These are phyloP conservation scores for Chrysogorgia sp. DNA, from an alignment of 92 coral and sea anemone species.

Conservation along the genomic window DNA sequence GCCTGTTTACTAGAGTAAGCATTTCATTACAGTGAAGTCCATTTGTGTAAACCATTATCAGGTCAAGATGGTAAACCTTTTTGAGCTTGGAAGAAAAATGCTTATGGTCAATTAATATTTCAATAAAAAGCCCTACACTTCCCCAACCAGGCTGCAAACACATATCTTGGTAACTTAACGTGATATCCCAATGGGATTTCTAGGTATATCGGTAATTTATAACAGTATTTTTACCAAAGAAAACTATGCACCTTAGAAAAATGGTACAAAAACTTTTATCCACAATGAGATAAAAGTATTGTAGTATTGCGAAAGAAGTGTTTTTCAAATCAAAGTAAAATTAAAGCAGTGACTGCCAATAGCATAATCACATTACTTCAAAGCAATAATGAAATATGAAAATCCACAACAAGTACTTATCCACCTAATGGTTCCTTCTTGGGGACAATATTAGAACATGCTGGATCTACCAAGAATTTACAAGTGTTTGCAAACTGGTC, in stretches of 20 bases:
- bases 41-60: conserved; percentile 47
- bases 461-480: background rate
- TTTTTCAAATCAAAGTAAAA: no score
- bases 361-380: no score
- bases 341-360: no score
- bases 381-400: no score
- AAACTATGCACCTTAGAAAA: no score
- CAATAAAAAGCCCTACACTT: background rate
- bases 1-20: conserved; percentile 8
- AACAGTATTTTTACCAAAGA: no score
- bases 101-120: conserved; percentile 39
- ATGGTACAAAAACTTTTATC: no score
- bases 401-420: no score
- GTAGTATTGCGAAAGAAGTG: no score
- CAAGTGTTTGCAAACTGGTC: background rate
- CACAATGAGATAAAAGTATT: no score
- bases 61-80: conserved; percentile 49
- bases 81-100: conserved; percentile 82
- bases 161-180: background rate
- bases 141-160: conserved; percentile 1
- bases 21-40: conserved; percentile 33
- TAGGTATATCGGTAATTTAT: no score
- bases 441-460: background rate
- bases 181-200: background rate
- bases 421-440: no score